Base-by-base conservation (phyloP, 2,888 invertebrate species). In the Ormyrus rosae region DNA sequence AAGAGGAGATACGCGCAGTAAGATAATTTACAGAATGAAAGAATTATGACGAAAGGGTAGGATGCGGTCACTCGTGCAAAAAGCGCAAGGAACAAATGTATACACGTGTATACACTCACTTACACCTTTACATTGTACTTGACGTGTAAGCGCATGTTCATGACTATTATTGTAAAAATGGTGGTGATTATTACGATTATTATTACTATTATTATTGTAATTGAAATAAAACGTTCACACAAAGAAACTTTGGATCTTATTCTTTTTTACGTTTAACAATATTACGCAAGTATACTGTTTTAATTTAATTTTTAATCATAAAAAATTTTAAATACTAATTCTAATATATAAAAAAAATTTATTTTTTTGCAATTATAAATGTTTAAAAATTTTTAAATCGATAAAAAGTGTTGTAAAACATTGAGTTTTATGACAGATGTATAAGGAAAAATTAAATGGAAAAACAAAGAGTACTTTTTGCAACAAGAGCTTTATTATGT, bases 171-270 rank as follows among this genome's bases (percentile, higher is more conserved):
- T 83, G 78, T 85, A 84, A 84, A 84, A 82, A 83, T 83, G 82
- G 80, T 83, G 83, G 84, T 83, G 82, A 85, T 85, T 82, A 85
- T 83, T 83, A 86, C 83, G 83, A 84, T 84, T 83, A 86, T 84
- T 81, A 83, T 85, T 83, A 86, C 81, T 84, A 86, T 86, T 87
- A 87, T 85, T 86, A 86, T 85, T 87, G 85, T 87, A 87, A 87
- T 86, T 86, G 84, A 88, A 82, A 88, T 88, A 88, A 88, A 88
- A 87, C 81, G 86, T 88, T 87, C 87, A 88, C 86, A 85, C 83
- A 80, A 84, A 81, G 34, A 63, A 56, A 13, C 34, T 48, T 55
- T 58, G 11, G 4, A 5, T 70, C 53, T 55, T 34, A 34, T 34
- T 34, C 2, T 34, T 34, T 34, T 34, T 34, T 34, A 34, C 34